These are phyloP conservation scores for Anser brachyrhynchus DNA, from an alignment of 2,113 vertebrate genomes.

Conservation along the genomic window DNA sequence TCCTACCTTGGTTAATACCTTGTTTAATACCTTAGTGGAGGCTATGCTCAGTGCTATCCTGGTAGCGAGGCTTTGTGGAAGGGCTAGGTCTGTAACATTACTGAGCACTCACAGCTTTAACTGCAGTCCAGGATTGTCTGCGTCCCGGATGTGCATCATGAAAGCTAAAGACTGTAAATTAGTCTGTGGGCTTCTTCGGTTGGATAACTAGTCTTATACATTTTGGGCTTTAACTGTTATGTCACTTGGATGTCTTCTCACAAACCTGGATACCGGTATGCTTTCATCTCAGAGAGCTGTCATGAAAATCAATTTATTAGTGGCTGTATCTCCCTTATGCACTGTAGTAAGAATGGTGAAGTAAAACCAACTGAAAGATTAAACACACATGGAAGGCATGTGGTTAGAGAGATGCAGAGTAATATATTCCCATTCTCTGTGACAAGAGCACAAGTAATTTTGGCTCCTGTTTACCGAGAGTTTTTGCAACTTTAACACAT, in stretches of 20 bases:
- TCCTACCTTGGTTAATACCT: neutral
- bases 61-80: neutral
- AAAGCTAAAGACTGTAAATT: neutral
- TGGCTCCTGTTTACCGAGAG: neutral
- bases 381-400: neutral
- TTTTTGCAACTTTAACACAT: neutral
- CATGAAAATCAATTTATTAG: slow-evolving; percentile 23
- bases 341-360: neutral
- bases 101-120: neutral
- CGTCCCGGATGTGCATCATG: neutral
- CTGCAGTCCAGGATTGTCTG: neutral
- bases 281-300: neutral
- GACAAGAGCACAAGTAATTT: neutral
- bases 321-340: neutral
- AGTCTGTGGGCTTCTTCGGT: neutral
- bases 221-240: neutral
- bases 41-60: neutral
- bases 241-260: neutral
- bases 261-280: neutral
- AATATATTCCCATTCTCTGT: neutral
- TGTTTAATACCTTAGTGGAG: neutral
- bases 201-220: neutral
- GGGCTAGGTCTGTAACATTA: neutral
- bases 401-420: neutral
- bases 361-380: neutral